Evolutionary conservation across 2,113 vertebrate species (phyloP).

Genomic region (Mus pahari): DNA sequence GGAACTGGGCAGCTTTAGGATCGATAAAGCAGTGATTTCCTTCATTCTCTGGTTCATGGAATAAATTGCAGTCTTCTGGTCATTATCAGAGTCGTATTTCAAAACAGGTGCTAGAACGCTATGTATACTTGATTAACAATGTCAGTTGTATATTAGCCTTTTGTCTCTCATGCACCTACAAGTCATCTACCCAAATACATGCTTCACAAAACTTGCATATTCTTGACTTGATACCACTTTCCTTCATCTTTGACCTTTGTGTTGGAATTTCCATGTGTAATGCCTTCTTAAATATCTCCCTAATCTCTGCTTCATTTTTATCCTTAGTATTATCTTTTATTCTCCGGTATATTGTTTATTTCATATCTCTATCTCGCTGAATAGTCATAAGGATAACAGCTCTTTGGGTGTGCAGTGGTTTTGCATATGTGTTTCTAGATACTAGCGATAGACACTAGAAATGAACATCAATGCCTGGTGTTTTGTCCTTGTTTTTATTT

Average conservation of each 20-base stretch:
- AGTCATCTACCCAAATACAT: not conserved
- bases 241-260: not conserved
- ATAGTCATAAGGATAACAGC: not conserved
- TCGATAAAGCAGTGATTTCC: not conserved
- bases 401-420: not conserved
- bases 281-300: not conserved
- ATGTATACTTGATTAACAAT: not conserved
- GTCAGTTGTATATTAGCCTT: not conserved
- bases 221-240: not conserved
- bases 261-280: not conserved
- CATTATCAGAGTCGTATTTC: not conserved
- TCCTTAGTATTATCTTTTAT: not conserved
- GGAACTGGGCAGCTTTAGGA: not conserved
- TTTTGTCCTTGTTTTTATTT: not conserved
- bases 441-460: too few species aligned
- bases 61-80: not conserved
- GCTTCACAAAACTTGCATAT: not conserved
- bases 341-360: not conserved
- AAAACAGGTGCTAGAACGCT: not conserved
- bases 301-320: constrained; percentile 21
- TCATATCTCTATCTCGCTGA: not conserved
- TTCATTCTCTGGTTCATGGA: not conserved
- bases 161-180: not conserved
- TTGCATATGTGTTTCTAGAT: not conserved
- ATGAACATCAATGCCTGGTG: not conserved